Evolutionary conservation across 1,140 invertebrate genomes (phyloP).

Genomic region (Kradibia gibbosae): DNA sequence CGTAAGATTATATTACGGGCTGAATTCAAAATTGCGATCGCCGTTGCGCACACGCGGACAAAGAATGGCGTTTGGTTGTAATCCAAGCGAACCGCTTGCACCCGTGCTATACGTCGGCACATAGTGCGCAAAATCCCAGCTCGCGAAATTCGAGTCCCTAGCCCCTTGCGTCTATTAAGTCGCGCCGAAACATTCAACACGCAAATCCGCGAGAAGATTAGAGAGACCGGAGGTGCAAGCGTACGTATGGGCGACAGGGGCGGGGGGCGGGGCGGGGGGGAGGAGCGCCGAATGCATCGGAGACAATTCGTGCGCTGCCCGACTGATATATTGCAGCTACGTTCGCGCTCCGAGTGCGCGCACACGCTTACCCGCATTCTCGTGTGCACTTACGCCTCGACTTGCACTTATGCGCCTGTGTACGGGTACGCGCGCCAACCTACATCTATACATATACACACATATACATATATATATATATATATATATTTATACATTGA

Average conservation of each 20-base stretch:
- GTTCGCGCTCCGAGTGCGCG: too few relatives aligned
- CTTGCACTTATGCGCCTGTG: too few relatives aligned
- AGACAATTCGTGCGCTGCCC: too few relatives aligned
- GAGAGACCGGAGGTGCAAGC: too few relatives aligned
- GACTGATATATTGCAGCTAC: background rate
- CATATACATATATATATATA: background rate
- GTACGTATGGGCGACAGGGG: too few relatives aligned
- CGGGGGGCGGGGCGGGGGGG: background rate
- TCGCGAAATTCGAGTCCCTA: background rate
- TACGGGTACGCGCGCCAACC: too few relatives aligned
- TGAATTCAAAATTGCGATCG: too few relatives aligned
- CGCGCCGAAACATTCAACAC: background rate
- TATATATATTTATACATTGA: background rate
- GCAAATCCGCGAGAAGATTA: background rate
- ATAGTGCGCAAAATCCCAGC: too few relatives aligned
- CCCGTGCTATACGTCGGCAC: background rate
- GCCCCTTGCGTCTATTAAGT: slow-evolving; percentile 11
- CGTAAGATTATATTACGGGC: too few relatives aligned
- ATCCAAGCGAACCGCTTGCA: slow-evolving; percentile 4
- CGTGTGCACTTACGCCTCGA: too few relatives aligned
- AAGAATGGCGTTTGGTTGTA: background rate
- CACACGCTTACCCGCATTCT: too few relatives aligned
- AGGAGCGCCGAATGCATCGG: background rate
- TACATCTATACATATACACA: too few relatives aligned
- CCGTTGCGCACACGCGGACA: background rate